A percentile compares a stretch with the other conserved stretches of the same genome.
Evolutionary conservation across 2,113 vertebrate species (phyloP).

Genomic region (Sapayoa aenigma): DNA sequence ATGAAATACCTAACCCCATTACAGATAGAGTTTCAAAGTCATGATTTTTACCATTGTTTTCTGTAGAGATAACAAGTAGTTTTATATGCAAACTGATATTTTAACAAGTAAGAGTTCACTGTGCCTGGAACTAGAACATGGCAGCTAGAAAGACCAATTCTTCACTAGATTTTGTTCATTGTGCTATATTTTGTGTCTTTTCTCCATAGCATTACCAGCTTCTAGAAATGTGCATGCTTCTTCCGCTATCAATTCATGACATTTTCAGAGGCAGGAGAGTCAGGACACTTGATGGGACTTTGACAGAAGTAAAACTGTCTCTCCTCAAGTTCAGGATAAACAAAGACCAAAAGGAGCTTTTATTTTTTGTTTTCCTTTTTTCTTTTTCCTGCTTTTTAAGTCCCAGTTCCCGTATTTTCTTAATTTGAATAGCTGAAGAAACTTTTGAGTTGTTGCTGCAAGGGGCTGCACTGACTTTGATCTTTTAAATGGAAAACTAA

Average conservation of each 20-base stretch:
- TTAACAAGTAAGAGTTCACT: neutral
- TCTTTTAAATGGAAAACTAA: conserved; percentile 47
- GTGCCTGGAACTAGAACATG: neutral
- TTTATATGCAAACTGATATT: neutral
- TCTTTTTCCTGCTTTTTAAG: neutral
- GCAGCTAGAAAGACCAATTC: neutral
- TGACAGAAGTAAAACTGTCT: neutral
- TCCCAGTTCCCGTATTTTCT: neutral
- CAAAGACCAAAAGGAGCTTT: neutral
- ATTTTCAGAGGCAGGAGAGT: neutral
- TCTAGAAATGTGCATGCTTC: neutral
- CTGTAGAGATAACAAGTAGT: neutral
- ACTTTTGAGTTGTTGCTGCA: conserved; percentile 1
- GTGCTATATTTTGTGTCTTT: neutral
- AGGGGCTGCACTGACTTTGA: conserved; percentile 19
- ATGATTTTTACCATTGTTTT: neutral
- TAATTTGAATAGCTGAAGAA: conserved; percentile 22
- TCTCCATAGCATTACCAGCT: neutral
- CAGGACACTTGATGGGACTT: neutral
- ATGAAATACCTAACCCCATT: neutral
- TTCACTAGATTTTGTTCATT: neutral
- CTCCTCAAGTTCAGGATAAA: neutral
- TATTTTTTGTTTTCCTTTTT: neutral
- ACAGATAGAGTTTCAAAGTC: neutral
- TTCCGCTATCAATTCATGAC: neutral